phyloP scores from a whole-genome alignment of 2,797 vertebrate species.

The Coreius guichenoti region DNA sequence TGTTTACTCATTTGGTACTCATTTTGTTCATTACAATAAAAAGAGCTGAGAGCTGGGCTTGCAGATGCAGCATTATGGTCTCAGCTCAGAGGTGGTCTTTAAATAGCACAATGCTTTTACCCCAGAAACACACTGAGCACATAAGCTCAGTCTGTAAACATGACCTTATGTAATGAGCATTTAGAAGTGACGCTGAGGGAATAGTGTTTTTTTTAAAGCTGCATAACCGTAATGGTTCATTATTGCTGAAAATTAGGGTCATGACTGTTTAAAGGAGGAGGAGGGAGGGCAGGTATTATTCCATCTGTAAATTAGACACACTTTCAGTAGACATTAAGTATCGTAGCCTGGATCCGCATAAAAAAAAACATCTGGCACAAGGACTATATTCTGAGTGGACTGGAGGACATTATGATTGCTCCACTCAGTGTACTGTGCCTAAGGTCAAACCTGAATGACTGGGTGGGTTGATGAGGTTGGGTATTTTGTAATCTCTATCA shows the following conservation, averaged over 20 bases:
- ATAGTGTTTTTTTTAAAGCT: slow-evolving; percentile 11
- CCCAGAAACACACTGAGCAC: slow-evolving; percentile 1
- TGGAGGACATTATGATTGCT: neutral
- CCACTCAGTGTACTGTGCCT: neutral
- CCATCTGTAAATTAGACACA: slow-evolving; percentile 13
- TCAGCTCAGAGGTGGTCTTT: slow-evolving; percentile 5
- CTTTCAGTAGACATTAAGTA: neutral
- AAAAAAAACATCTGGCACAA: neutral
- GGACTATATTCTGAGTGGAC: neutral
- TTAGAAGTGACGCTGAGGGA: slow-evolving; percentile 28
- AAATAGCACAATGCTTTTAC: slow-evolving; percentile 48
- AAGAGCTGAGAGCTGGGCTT: neutral
- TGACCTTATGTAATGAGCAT: slow-evolving; percentile 38
- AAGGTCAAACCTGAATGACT: neutral
- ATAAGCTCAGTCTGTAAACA: neutral
- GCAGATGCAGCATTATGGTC: neutral
- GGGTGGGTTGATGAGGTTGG: neutral
- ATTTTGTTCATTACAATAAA: neutral
- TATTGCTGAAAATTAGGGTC: slow-evolving; percentile 15
- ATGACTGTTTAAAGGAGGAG: neutral
- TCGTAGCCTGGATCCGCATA: neutral
- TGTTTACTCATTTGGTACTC: neutral
- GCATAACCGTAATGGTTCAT: slow-evolving; percentile 21
- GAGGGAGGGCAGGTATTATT: neutral
- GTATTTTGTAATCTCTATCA: slow-evolving; percentile 1